phyloP scores from a whole-genome alignment of 2,888 invertebrate species.

The Heliconius charithonia region DNA sequence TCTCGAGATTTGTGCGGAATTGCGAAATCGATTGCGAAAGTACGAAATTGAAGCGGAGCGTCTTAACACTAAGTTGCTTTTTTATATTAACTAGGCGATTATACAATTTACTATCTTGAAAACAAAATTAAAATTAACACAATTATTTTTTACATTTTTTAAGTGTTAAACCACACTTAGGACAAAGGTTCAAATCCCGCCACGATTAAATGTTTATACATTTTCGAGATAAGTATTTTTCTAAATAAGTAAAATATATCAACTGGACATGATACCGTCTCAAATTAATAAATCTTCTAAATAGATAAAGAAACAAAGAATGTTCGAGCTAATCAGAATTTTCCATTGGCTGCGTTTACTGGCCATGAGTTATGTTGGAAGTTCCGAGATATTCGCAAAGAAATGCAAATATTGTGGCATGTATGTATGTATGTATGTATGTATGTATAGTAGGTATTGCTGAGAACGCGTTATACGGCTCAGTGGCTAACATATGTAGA shows the following conservation, averaged over 20 bases:
- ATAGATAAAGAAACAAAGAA: background rate
- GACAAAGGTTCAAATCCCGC: too few relatives aligned
- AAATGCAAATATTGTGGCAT: constrained; percentile 18
- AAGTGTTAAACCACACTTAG: too few relatives aligned
- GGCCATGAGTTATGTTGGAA: constrained; percentile 23
- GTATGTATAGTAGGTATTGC: background rate
- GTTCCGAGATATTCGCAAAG: constrained; percentile 18
- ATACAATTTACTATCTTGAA: too few relatives aligned
- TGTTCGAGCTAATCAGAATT: constrained; percentile 29
- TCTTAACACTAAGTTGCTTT: background rate
- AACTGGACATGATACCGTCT: background rate
- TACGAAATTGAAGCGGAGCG: background rate
- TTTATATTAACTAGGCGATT: too few relatives aligned
- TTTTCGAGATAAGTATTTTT: too few relatives aligned
- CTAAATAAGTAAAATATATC: too few relatives aligned
- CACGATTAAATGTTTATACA: too few relatives aligned
- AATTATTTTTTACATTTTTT: too few relatives aligned
- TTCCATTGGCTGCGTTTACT: constrained; percentile 36
- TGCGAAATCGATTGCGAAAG: too few relatives aligned
- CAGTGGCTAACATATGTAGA: constrained; percentile 4
- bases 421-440: too few relatives aligned
- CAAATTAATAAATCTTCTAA: constrained; percentile 10
- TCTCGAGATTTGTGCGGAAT: too few relatives aligned
- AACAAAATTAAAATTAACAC: too few relatives aligned
- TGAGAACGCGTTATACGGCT: constrained; percentile 32